Percentiles rank a stretch among this genome's conserved stretches.
Conservation (phyloP, 2,888 invertebrate species). For the Athetis lepigone region DNA sequence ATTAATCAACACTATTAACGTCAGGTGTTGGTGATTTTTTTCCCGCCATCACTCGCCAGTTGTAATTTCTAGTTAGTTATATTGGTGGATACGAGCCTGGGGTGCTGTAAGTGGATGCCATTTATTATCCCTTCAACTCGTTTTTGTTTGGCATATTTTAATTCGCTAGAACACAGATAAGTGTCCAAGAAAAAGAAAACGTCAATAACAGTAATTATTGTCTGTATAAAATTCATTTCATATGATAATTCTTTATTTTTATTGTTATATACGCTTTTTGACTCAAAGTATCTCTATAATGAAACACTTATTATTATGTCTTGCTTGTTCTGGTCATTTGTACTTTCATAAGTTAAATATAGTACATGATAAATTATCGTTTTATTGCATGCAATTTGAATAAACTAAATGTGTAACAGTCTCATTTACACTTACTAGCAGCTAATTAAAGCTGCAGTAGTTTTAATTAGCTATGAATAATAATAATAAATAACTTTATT, state of each 20-base stretch:
- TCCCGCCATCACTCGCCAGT: constrained; percentile 31
- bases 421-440: constrained; percentile 25
- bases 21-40: constrained; percentile 65
- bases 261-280: constrained; percentile 16
- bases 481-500: too few relatives aligned
- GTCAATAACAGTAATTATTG: constrained; percentile 37
- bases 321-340: constrained; percentile 38
- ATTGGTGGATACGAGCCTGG: constrained; percentile 33
- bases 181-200: constrained; percentile 16
- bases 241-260: constrained; percentile 18
- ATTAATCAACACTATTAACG: constrained; percentile 76
- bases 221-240: constrained; percentile 16
- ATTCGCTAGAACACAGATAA: constrained; percentile 20
- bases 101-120: constrained; percentile 24
- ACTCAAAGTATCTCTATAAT: constrained; percentile 15
- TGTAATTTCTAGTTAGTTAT: constrained; percentile 31
- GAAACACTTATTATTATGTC: constrained; percentile 40
- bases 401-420: constrained; percentile 12
- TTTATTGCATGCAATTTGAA: constrained; percentile 30
- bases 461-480: not conserved
- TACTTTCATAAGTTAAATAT: constrained; percentile 45
- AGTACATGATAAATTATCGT: constrained; percentile 34
- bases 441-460: constrained; percentile 30
- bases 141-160: constrained; percentile 32
- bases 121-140: constrained; percentile 42